A percentile compares a stretch with the other conserved stretches of the same genome.
Conservation (phyloP, 2,797 vertebrate genomes). For the Myiotriccus ornatus region DNA sequence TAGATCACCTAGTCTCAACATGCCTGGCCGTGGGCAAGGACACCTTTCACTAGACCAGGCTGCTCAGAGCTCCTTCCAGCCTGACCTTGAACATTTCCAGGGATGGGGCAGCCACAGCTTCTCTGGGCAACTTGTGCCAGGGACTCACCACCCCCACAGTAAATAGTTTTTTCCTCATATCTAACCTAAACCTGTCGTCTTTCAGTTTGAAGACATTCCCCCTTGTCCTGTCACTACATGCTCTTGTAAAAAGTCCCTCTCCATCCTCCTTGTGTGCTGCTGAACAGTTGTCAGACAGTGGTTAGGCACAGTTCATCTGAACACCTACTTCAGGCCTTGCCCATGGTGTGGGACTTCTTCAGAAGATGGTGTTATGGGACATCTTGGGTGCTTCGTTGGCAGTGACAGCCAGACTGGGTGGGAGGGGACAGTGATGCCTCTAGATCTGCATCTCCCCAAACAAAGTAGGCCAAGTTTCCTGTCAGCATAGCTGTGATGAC, state of each 20-base stretch:
- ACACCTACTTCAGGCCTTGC: neutral
- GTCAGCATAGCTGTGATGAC: neutral
- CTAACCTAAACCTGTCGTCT: neutral
- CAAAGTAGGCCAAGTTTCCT: neutral
- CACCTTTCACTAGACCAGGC: neutral
- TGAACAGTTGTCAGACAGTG: rapidly evolving
- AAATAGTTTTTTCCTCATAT: neutral
- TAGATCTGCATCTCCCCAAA: neutral
- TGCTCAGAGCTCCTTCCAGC: neutral
- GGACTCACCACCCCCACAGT: neutral
- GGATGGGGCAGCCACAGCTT: neutral
- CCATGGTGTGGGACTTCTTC: neutral
- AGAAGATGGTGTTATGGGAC: neutral
- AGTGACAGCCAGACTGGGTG: neutral
- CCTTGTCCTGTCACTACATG: neutral
- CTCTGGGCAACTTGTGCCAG: neutral
- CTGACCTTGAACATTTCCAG: neutral
- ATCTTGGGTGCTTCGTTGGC: rapidly evolving
- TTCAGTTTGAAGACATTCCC: neutral
- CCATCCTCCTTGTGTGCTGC: neutral
- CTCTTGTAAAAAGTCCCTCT: neutral
- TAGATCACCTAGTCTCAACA: neutral
- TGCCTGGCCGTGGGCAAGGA: neutral
- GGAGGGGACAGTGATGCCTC: neutral
- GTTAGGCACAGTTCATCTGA: neutral